Percentiles rank a stretch among this genome's conserved stretches.
Evolutionary conservation across 2,888 invertebrate species (phyloP).

Genomic region (Masnerella sp.): DNA sequence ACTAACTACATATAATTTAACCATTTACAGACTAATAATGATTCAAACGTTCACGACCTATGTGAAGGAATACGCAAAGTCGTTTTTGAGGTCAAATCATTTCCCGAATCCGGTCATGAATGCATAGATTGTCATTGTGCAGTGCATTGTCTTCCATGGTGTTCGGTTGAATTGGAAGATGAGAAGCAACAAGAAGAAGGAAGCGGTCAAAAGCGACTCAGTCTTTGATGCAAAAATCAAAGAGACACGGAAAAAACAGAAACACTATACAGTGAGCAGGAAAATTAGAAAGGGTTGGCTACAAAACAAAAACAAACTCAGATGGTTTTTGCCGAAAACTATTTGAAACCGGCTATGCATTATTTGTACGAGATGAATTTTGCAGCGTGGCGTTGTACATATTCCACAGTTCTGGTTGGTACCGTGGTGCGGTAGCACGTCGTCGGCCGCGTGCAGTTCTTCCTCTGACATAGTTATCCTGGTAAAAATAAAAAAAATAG

Average conservation of each 20-base stretch:
- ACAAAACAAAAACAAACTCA: neutral
- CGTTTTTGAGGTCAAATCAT: neutral
- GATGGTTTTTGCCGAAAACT: slow-evolving; percentile 2
- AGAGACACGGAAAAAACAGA: neutral
- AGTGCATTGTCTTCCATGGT: neutral
- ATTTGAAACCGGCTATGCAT: slow-evolving; percentile 8
- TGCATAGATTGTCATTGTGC: neutral
- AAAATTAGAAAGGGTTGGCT: slow-evolving; percentile 2
- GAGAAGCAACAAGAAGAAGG: neutral
- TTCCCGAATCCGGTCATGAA: neutral
- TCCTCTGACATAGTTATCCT: neutral
- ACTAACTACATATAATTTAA: no score
- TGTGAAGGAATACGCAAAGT: neutral
- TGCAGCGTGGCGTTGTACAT: slow-evolving; percentile 3
- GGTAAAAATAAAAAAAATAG: neutral
- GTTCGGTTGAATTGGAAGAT: neutral
- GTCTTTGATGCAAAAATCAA: neutral
- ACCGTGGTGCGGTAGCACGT: slow-evolving; percentile 6
- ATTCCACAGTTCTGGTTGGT: neutral
- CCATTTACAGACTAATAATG: no score
- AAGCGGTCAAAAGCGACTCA: neutral
- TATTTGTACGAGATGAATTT: neutral
- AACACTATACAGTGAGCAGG: neutral
- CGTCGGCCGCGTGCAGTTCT: slow-evolving; percentile 1
- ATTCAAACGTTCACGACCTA: no score